These are phyloP conservation scores for Zaprionus bogoriensis DNA, from an alignment of 2,888 invertebrate species.

Conservation along the genomic window DNA sequence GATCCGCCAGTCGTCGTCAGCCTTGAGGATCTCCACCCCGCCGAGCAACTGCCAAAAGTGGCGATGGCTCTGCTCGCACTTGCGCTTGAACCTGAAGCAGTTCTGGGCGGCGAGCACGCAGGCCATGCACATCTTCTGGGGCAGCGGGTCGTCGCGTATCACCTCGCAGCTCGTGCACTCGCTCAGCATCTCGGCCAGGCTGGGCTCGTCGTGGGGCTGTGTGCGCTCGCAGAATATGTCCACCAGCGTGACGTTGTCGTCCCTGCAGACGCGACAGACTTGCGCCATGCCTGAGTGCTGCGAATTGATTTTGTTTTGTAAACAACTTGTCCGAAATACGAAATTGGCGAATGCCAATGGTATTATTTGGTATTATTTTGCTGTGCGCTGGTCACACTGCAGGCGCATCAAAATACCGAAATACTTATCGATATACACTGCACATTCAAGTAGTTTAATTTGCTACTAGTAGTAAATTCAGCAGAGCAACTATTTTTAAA, in stretches of 20 bases:
- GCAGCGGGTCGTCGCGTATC: conserved; percentile 43
- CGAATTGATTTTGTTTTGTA: conserved; percentile 6
- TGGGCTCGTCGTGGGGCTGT: conserved; percentile 13
- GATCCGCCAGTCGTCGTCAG: neutral
- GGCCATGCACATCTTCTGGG: conserved; percentile 66
- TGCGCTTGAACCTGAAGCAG: conserved; percentile 71
- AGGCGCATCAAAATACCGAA: neutral
- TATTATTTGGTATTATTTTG: neutral
- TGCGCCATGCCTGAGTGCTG: conserved; percentile 21
- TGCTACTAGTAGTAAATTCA: neutral
- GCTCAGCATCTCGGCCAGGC: conserved; percentile 58
- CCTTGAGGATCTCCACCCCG: neutral
- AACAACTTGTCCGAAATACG: conserved; percentile 14
- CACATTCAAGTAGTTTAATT: neutral
- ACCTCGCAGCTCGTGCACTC: conserved; percentile 55
- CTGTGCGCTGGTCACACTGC: neutral
- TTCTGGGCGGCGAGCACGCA: conserved; percentile 57
- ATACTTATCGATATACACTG: neutral
- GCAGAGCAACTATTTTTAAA: neutral
- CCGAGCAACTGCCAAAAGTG: conserved; percentile 35
- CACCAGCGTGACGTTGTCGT: conserved; percentile 20
- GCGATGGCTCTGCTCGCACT: conserved; percentile 67
- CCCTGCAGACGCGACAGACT: conserved; percentile 66
- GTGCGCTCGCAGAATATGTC: conserved; percentile 41
- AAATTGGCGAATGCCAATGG: neutral